Conservation (phyloP, 23 tunicate genomes). For the Ascidia mentula region DNA sequence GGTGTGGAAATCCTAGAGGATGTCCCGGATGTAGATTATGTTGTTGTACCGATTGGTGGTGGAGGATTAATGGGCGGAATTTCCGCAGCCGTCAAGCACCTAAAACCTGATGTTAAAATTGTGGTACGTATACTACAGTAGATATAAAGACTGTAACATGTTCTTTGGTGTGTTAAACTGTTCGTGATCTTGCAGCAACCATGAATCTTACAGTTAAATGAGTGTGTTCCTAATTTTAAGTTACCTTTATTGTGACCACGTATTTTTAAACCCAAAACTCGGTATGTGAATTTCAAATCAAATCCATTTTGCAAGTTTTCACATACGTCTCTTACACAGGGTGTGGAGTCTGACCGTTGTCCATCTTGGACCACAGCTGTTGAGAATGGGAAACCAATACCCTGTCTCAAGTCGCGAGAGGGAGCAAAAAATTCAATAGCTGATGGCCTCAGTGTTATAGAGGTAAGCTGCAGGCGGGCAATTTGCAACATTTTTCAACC, state of each 20-base stretch:
- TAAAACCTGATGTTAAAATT: constrained; percentile 78
- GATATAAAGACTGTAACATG: not conserved
- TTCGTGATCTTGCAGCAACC: too few relatives aligned
- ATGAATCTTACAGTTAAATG: too few relatives aligned
- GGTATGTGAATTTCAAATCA: too few relatives aligned
- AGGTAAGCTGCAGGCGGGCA: too few relatives aligned
- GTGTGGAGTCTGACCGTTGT: constrained; percentile 90
- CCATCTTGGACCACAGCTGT: constrained; percentile 93
- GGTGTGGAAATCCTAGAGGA: constrained; percentile 93
- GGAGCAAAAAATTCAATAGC: constrained; percentile 84
- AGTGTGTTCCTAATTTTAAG: too few relatives aligned
- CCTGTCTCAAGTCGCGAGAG: constrained; percentile 44
- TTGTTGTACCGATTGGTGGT: constrained; percentile 95
- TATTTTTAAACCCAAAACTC: too few relatives aligned
- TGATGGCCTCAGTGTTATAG: constrained; percentile 79
- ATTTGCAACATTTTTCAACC: too few relatives aligned
- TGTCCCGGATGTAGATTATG: constrained; percentile 87
- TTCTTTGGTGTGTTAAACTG: not conserved
- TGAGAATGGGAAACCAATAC: constrained; percentile 55
- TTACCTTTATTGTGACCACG: too few relatives aligned
- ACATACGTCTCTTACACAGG: constrained; percentile 38
- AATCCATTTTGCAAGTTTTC: too few relatives aligned
- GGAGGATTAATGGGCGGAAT: constrained; percentile 96
- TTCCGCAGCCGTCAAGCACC: constrained; percentile 72
- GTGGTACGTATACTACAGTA: constrained; percentile 47